Base-by-base conservation (phyloP, 2,113 vertebrate species). In the Psammodynastes pulverulentus region DNA sequence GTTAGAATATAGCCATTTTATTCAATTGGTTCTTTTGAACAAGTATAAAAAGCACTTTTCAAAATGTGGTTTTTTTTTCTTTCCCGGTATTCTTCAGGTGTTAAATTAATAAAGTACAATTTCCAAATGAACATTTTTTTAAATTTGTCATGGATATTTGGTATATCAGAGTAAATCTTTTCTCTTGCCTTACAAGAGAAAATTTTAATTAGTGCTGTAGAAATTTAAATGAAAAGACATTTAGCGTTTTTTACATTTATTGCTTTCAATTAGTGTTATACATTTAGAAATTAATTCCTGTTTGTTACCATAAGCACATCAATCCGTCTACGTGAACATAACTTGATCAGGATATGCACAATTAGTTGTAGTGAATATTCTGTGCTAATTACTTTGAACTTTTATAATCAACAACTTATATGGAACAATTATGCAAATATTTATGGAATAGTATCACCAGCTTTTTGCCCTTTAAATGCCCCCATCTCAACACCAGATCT, bases 201-300 rank as follows among this genome's bases (percentile, higher is more conserved):
- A 17, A 12, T 62, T 17, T 0, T 52, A 86, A 52, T 2, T 52
- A 5, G 29, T 79, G 79, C 91, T 87, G 0, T 84, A 39, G 56
- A 87, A 85, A 87, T 45, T 26, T 19, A 87, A 39, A 53, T 1
- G 0, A 3, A 24, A 93, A 91, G 56, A 0, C 87, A 2, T n/a
- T 89, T 84, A 29, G 84, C 10, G 0, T 84, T 91, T 91, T 54
- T 84, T 84, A 49, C 34, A 67, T 52, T 49, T 89, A 46, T 53
- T 88, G 3, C 21, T 95, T 85, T 92, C 48, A 84, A 54, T 92
- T 4, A 1, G 15, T 52, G 91, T 90, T 90, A 93, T 67, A 67
- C 56, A 72, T 89, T 89, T 91, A 84, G 1, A 51, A 84, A 67
- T 46, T 87, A 87, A 24, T 3, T 94, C 43, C 39, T 19, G 91